These are phyloP conservation scores for Dendrocincla fuliginosa DNA, from an alignment of 2,797 vertebrate genomes.

Conservation along the genomic window DNA sequence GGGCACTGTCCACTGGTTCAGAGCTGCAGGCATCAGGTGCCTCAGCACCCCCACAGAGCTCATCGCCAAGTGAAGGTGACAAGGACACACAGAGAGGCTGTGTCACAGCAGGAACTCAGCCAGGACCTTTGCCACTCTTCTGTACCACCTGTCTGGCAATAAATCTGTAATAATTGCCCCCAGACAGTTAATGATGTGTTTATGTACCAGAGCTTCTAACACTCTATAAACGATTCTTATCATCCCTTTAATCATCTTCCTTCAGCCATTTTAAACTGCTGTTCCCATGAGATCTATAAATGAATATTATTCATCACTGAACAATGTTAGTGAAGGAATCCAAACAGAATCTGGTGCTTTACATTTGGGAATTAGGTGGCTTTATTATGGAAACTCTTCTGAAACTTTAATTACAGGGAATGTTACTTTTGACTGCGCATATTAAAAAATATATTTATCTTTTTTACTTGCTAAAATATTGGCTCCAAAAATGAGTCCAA, in stretches of 20 bases:
- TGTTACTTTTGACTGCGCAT: background rate
- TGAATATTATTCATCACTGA: background rate
- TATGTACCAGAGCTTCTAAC: background rate
- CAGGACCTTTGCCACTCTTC: background rate
- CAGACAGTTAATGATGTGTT: background rate
- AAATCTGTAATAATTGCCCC: background rate
- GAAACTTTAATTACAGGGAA: background rate
- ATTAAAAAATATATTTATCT: background rate
- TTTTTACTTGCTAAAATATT: background rate
- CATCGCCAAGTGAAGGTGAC: background rate
- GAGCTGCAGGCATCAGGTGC: background rate
- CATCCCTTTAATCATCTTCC: background rate
- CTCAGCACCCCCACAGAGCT: background rate
- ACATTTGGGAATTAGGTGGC: background rate
- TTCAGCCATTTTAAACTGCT: background rate
- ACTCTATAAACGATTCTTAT: background rate
- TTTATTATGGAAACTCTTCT: conserved; percentile 4
- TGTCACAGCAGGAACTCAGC: background rate
- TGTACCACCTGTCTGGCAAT: background rate
- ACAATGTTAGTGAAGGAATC: background rate
- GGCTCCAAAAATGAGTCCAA: background rate
- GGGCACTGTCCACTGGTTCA: background rate
- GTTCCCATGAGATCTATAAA: background rate
- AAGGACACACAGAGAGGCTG: background rate
- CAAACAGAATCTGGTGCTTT: background rate